Evolutionary conservation across 1,140 invertebrate species (phyloP).

Genomic region (Caenorhabditis latens): DNA sequence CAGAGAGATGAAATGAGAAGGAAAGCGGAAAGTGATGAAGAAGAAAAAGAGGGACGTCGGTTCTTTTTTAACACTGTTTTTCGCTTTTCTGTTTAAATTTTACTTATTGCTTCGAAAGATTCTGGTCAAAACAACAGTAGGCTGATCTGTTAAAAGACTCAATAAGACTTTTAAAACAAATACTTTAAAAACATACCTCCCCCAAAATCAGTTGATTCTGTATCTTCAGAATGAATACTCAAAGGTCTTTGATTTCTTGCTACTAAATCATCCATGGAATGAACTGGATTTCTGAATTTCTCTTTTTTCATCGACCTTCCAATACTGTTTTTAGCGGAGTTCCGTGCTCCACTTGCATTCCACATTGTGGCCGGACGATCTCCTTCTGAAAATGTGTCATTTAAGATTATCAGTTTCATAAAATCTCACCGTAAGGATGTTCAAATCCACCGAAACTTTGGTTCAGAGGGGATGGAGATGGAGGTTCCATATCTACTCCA

Average conservation of each 20-base stretch:
- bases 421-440: slow-evolving; percentile 17
- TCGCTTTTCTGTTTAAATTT: too few species aligned
- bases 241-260: slow-evolving; percentile 22
- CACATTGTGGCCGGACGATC: slow-evolving; percentile 35
- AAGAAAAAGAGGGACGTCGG: neutral
- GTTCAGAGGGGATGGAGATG: slow-evolving; percentile 13
- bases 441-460: slow-evolving; percentile 43
- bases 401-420: neutral
- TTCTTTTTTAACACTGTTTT: neutral
- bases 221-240: slow-evolving; percentile 41
- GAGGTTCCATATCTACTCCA: neutral
- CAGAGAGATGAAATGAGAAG: neutral
- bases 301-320: slow-evolving; percentile 45
- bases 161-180: too few species aligned
- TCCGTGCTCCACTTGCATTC: slow-evolving; percentile 14
- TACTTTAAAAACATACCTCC: neutral
- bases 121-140: too few species aligned
- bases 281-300: slow-evolving; percentile 30
- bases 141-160: too few species aligned
- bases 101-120: too few species aligned
- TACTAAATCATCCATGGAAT: slow-evolving; percentile 20
- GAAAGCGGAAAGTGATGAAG: too few species aligned
- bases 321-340: slow-evolving; percentile 33
- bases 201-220: slow-evolving; percentile 13
- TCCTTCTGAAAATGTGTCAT: neutral